Conservation (phyloP, 2,888 invertebrate species). For the Apomyelois bistriatella region DNA sequence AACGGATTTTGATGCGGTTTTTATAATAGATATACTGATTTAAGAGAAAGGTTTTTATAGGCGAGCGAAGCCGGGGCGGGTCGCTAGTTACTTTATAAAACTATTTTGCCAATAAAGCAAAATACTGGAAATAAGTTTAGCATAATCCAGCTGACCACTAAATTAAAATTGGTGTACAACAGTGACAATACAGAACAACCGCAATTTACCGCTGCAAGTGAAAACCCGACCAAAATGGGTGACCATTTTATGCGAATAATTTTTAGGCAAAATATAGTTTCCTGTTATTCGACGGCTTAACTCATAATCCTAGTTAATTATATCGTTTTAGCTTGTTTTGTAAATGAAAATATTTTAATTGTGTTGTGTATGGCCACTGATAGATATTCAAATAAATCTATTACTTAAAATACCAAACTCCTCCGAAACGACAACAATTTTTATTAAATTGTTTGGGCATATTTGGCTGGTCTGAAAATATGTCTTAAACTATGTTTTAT, state of each 20-base stretch:
- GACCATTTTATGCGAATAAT: constrained; percentile 51
- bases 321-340: background rate
- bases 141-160: constrained; percentile 41
- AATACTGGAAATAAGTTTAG: constrained; percentile 26
- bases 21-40: no score
- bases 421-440: no score
- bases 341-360: background rate
- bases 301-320: constrained; percentile 4
- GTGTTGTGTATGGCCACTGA: background rate
- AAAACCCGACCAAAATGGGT: constrained; percentile 67
- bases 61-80: no score
- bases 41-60: no score
- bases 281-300: constrained; percentile 8
- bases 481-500: no score
- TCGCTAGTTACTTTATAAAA: background rate
- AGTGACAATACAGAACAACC: constrained; percentile 59
- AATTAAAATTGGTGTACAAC: constrained; percentile 51
- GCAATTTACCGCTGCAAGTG: constrained; percentile 68
- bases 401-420: no score
- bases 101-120: background rate
- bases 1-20: no score
- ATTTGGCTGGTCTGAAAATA: no score
- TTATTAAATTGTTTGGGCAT: no score
- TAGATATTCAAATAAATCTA: no score
- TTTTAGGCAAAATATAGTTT: constrained; percentile 27